Evolutionary conservation across 2,888 invertebrate species (phyloP).

Genomic region (Lasius platythorax): DNA sequence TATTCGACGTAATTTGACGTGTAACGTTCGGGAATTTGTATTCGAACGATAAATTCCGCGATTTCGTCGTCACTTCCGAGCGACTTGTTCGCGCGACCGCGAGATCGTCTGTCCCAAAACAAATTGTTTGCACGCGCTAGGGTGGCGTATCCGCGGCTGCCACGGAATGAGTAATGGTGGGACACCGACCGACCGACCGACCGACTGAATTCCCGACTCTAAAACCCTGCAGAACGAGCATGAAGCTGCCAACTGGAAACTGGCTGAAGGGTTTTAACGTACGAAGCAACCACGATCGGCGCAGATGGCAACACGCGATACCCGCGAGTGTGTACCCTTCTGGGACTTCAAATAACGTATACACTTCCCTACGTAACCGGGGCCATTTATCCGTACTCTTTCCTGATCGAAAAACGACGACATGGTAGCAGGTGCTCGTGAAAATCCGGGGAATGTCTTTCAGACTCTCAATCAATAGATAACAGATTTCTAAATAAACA

Average conservation of each 20-base stretch:
- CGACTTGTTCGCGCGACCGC: conserved; percentile 72
- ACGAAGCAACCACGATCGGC: conserved; percentile 80
- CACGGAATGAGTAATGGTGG: conserved; percentile 77
- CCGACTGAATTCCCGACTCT: conserved; percentile 77
- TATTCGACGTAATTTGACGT: conserved; percentile 41
- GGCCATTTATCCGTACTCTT: conserved; percentile 70
- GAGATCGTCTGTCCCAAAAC: conserved; percentile 73
- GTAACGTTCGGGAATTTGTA: conserved; percentile 24
- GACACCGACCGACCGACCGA: conserved; percentile 72
- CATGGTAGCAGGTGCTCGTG: conserved; percentile 69
- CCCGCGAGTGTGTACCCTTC: conserved; percentile 53
- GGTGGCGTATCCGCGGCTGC: conserved; percentile 70
- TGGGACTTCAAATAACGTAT: conserved; percentile 64
- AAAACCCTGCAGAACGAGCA: conserved; percentile 76
- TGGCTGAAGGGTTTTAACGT: conserved; percentile 77
- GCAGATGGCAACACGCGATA: conserved; percentile 79
- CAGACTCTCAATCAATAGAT: conserved; percentile 8
- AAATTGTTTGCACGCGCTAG: conserved; percentile 77
- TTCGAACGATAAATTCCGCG: conserved; percentile 65
- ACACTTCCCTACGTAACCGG: conserved; percentile 55
- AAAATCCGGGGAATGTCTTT: conserved; percentile 30
- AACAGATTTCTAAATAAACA: background rate
- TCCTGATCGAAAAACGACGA: conserved; percentile 63
- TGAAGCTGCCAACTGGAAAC: conserved; percentile 79
- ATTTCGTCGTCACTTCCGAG: conserved; percentile 75